These are phyloP conservation scores for Cotesia vestalis DNA, from an alignment of 1,140 invertebrate genomes.

Conservation along the genomic window DNA sequence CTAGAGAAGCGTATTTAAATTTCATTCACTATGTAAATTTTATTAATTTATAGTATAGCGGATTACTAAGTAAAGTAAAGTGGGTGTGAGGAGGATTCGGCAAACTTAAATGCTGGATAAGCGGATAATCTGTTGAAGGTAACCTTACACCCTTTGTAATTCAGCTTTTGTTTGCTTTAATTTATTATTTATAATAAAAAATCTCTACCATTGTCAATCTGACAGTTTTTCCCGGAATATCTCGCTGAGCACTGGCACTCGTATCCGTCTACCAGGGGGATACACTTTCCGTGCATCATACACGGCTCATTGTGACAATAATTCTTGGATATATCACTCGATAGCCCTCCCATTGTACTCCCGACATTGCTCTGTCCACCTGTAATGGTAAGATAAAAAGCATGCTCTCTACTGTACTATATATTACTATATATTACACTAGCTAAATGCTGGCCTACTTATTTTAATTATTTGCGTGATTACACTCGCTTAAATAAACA, in stretches of 20 bases:
- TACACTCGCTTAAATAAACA: not conserved
- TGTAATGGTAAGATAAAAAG: constrained; percentile 55
- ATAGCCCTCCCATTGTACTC: constrained; percentile 41
- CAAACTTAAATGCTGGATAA: too few relatives aligned
- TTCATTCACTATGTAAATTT: too few relatives aligned
- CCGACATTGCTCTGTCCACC: constrained; percentile 53
- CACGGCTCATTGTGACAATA: constrained; percentile 82
- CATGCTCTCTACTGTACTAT: constrained; percentile 43
- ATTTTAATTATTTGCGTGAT: constrained; percentile 13
- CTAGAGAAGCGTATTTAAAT: too few relatives aligned
- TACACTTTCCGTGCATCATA: constrained; percentile 81
- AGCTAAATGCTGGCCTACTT: not conserved
- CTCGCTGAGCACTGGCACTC: constrained; percentile 81
- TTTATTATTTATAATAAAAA: not conserved
- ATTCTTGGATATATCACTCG: constrained; percentile 66
- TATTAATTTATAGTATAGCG: too few relatives aligned
- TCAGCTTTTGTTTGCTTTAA: too few relatives aligned
- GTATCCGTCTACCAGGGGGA: constrained; percentile 77
- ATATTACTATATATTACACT: not conserved
- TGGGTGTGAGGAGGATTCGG: too few relatives aligned
- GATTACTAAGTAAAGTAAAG: too few relatives aligned
- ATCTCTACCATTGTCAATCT: constrained; percentile 75
- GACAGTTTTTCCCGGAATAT: constrained; percentile 85
- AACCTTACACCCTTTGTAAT: too few relatives aligned
- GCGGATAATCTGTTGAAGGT: too few relatives aligned